Evolutionary conservation across 1,140 invertebrate species (phyloP).

Genomic region (Trinorchestia longiramus): DNA sequence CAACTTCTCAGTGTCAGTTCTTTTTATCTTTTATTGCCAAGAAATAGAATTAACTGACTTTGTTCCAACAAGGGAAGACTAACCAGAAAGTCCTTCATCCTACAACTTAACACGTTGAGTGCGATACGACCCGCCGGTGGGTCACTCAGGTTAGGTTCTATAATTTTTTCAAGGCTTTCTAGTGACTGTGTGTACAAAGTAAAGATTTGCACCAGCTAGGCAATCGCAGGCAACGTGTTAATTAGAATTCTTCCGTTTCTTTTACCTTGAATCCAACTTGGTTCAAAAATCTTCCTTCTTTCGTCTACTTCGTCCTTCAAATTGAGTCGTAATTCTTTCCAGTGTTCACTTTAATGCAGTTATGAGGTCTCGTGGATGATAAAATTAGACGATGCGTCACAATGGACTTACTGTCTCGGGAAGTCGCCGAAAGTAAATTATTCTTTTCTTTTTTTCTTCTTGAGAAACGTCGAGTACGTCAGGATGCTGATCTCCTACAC

Average conservation of each 20-base stretch:
- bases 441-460: neutral
- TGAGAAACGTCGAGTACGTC: neutral
- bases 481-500: neutral
- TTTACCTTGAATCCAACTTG: neutral
- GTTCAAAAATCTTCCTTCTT: neutral
- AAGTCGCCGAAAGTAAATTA: neutral
- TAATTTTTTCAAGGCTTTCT: too few relatives aligned
- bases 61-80: neutral
- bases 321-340: slow-evolving; percentile 40
- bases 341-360: slow-evolving; percentile 43
- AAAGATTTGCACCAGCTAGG: too few relatives aligned
- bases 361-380: slow-evolving; percentile 23
- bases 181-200: too few relatives aligned
- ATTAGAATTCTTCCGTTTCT: slow-evolving; percentile 33
- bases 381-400: slow-evolving; percentile 31
- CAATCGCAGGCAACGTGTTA: too few relatives aligned
- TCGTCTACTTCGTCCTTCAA: neutral
- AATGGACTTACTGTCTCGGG: neutral
- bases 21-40: neutral
- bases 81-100: neutral
- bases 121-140: too few relatives aligned
- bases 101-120: too few relatives aligned
- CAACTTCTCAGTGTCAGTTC: neutral
- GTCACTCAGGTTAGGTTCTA: too few relatives aligned
- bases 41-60: neutral